phyloP scores from a whole-genome alignment of 1,140 invertebrate species.

The Drosophila pseudoananassae region DNA sequence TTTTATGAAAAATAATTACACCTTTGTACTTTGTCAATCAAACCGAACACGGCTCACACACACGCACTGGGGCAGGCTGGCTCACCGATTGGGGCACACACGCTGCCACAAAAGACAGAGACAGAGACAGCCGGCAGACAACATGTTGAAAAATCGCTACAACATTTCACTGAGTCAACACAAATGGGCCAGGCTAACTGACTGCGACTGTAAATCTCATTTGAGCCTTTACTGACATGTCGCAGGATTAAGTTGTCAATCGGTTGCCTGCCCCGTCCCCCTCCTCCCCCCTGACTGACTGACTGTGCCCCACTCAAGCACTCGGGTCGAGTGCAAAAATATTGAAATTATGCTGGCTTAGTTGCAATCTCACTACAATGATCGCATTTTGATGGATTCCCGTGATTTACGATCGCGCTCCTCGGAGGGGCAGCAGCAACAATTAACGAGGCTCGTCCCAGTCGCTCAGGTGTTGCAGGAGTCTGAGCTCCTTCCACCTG shows the following conservation, averaged over 20 bases:
- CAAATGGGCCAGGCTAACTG: constrained; percentile 58
- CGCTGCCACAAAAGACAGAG: background rate
- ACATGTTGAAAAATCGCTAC: constrained; percentile 63
- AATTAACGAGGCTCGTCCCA: constrained; percentile 71
- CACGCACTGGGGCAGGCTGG: constrained; percentile 17
- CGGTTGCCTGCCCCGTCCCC: constrained; percentile 15
- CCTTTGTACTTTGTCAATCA: constrained; percentile 82
- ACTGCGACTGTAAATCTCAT: constrained; percentile 73
- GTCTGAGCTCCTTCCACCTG: constrained; percentile 27
- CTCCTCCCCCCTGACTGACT: background rate
- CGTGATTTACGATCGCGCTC: constrained; percentile 70
- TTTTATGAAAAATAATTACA: constrained; percentile 82
- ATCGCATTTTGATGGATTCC: constrained; percentile 78
- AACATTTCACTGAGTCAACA: constrained; percentile 64
- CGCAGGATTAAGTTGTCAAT: constrained; percentile 82
- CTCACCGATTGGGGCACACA: background rate
- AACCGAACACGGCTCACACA: constrained; percentile 47
- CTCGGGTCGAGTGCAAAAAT: constrained; percentile 60
- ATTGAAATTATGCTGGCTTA: constrained; percentile 77
- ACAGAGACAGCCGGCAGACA: constrained; percentile 41
- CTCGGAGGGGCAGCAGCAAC: constrained; percentile 19
- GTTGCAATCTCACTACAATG: constrained; percentile 80
- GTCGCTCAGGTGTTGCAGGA: constrained; percentile 38
- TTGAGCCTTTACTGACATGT: constrained; percentile 80
- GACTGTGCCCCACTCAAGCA: background rate